Evolutionary conservation across 2,797 vertebrate genomes (phyloP).

Genomic region (Notolabrus celidotus): DNA sequence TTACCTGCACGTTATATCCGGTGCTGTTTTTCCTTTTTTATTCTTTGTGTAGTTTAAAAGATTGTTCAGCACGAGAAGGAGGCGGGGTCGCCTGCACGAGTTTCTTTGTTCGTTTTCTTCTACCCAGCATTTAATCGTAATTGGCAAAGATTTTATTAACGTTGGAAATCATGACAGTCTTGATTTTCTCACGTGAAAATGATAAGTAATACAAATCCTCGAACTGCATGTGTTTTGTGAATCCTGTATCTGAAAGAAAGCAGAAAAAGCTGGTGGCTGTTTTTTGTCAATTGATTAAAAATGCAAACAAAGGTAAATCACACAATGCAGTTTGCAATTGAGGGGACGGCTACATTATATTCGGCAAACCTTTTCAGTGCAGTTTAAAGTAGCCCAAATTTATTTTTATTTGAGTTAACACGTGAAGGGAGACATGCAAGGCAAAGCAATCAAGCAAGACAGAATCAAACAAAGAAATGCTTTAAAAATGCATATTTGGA

Average conservation of each 20-base stretch:
- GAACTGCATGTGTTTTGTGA: neutral
- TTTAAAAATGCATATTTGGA: neutral
- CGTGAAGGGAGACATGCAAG: neutral
- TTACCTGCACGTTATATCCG: neutral
- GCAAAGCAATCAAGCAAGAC: neutral
- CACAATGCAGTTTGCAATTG: neutral
- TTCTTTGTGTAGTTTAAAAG: constrained; percentile 32
- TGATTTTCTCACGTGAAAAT: neutral
- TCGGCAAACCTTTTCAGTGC: neutral
- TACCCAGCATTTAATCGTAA: constrained; percentile 12
- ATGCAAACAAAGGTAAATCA: neutral
- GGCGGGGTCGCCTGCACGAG: constrained; percentile 60
- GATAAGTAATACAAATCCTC: neutral
- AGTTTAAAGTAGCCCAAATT: neutral
- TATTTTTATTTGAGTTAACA: neutral
- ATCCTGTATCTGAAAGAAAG: neutral
- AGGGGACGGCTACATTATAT: neutral
- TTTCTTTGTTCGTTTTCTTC: constrained; percentile 61
- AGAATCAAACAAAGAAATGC: constrained; percentile 8
- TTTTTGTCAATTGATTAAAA: constrained; percentile 20
- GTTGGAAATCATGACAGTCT: neutral
- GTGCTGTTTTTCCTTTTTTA: neutral
- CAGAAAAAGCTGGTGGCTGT: constrained; percentile 61
- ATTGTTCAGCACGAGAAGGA: constrained; percentile 55
- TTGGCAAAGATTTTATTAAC: neutral